Evolutionary conservation across 2,113 vertebrate species (phyloP).

Genomic region (Elanoides forficatus): DNA sequence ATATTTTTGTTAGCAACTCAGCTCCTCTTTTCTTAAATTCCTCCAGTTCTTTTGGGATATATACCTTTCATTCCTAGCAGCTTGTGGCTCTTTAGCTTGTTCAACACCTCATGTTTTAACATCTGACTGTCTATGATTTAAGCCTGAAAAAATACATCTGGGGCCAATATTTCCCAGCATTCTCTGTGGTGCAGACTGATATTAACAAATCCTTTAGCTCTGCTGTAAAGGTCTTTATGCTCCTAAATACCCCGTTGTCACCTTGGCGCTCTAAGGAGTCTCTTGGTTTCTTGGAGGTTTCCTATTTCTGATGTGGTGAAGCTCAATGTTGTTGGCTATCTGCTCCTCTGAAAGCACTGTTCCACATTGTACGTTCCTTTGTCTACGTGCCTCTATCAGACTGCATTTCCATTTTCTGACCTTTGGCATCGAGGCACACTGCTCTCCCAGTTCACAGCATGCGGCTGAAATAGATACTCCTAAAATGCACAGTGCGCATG

Average conservation of each 20-base stretch:
- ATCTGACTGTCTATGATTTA: not conserved
- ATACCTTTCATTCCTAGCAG: conserved; percentile 34
- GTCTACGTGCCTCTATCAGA: not conserved
- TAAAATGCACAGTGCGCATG: not conserved
- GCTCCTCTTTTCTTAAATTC: conserved; percentile 27
- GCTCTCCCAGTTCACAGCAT: not conserved
- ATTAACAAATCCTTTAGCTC: conserved; percentile 16
- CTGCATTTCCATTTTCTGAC: not conserved
- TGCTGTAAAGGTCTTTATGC: not conserved
- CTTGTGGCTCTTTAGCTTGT: conserved; percentile 8
- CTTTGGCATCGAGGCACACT: not conserved
- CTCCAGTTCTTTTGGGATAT: not conserved
- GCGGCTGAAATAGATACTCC: not conserved
- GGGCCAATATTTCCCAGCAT: conserved; percentile 24
- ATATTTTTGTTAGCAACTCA: conserved; percentile 1
- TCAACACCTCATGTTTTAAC: conserved; percentile 46
- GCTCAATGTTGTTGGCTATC: not conserved
- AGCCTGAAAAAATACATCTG: conserved; percentile 46
- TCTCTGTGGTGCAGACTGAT: not conserved
- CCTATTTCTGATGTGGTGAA: not conserved
- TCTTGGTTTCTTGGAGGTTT: not conserved
- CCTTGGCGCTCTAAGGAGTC: not conserved
- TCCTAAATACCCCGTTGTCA: not conserved
- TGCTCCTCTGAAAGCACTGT: not conserved
- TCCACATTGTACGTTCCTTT: not conserved